Percentiles rank a stretch among this genome's conserved stretches.
Conservation (phyloP, 1,140 invertebrate genomes). For the Aphis craccivora region DNA sequence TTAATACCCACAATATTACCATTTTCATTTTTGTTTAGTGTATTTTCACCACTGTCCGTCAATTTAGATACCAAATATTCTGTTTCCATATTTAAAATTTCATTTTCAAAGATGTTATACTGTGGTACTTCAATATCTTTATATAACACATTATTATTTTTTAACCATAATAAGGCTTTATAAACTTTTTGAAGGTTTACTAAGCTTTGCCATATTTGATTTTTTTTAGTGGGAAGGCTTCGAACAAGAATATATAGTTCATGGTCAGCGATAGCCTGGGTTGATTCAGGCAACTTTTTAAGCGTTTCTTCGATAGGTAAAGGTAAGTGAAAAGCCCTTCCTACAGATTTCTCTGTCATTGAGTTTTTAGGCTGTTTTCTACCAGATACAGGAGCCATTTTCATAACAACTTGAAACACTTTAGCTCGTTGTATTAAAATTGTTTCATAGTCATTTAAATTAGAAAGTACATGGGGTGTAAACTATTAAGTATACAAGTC, state of each 20-base stretch:
- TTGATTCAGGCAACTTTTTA: constrained; percentile 61
- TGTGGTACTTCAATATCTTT: constrained; percentile 60
- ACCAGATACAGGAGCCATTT: constrained; percentile 61
- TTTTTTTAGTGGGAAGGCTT: constrained; percentile 59
- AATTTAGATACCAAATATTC: no score
- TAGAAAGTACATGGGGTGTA: no score
- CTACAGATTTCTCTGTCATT: constrained; percentile 61
- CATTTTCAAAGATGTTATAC: neutral
- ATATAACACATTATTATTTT: constrained; percentile 61
- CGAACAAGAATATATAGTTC: constrained; percentile 61
- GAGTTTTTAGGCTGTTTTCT: constrained; percentile 61
- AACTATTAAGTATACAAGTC: no score
- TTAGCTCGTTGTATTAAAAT: constrained; percentile 62
- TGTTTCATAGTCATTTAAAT: constrained; percentile 61
- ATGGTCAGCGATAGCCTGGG: constrained; percentile 54
- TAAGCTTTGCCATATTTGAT: constrained; percentile 60
- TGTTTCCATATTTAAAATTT: no score
- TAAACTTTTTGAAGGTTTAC: constrained; percentile 60
- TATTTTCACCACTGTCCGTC: no score
- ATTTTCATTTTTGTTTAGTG: no score
- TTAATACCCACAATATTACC: no score
- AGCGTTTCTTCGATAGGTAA: constrained; percentile 62
- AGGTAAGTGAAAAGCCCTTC: constrained; percentile 63
- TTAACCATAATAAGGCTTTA: constrained; percentile 58
- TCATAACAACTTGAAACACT: constrained; percentile 62